Evolutionary conservation across 92 coral and sea anemone species (phyloP), one percentile per base, ranked within the genome.

Genomic region (Parazoanthus darwini): DNA sequence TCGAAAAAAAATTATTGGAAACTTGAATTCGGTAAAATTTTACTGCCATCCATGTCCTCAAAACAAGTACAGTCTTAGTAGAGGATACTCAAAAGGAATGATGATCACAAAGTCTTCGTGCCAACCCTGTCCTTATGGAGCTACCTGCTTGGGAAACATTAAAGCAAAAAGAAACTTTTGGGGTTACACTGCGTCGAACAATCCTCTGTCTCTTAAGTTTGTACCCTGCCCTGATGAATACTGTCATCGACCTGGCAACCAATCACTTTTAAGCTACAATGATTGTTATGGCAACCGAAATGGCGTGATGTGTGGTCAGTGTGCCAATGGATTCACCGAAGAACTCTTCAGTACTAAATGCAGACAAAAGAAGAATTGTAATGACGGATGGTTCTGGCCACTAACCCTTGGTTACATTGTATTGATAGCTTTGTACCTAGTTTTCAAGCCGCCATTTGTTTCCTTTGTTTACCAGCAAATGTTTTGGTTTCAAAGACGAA

Each of bases 251-350:
- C 20, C 54, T 43, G 22, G 8, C 13, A 75, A 36, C 80, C 50
- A 36, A 36, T 36, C 42, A 36, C 43, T n/a, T 29, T 29, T 5
- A 16, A 22, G 9, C 26, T 75, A 75, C 50, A 75, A 75, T 43
- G 38, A 43, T 75, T 75, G 80, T 75, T 75, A n/a, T 29, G 80
- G 80, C 22, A 36, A 75, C 42, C 42, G 80, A n/a, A 75, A 14
- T 75, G 82, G 82, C 8, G 37, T 51, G 20, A 6, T 78, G 82
- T 78, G 82, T 78, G 82, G 82, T 26, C 58, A 43, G 16, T 78
- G 82, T 78, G 44, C 54, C 33, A 10, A 36, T 42, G 82, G 82
- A 20, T 78, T 36, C 18, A 75, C 43, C 22, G 80, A 75, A 22
- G 80, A 75, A 29, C 50, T 75, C 43, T 75, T 75, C 15, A 75